A percentile compares a stretch with the other conserved stretches of the same genome.
phyloP scores from a whole-genome alignment of 2,888 invertebrate genomes.

The Leucozona laternaria region DNA sequence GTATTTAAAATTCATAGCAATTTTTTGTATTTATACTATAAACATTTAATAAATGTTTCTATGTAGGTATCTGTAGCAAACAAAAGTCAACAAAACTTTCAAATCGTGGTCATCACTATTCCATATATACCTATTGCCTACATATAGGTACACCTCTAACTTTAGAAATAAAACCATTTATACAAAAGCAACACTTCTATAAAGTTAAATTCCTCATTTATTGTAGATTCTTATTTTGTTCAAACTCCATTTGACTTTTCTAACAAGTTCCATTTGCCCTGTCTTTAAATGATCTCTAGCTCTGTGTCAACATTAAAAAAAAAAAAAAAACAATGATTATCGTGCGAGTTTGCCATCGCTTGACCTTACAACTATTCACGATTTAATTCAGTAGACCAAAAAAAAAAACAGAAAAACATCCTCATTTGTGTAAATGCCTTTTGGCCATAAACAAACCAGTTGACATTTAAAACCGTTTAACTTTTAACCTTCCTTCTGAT shows the following conservation, averaged over 20 bases:
- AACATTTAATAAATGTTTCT: too few relatives aligned
- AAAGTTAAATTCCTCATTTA: neutral
- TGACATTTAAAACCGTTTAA: conserved; percentile 60
- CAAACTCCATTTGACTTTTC: conserved; percentile 5
- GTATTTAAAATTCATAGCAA: too few relatives aligned
- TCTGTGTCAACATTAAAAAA: conserved; percentile 53
- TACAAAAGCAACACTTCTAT: too few relatives aligned
- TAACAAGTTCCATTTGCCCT: neutral
- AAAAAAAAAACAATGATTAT: conserved; percentile 42
- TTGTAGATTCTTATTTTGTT: neutral
- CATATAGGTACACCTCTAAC: too few relatives aligned
- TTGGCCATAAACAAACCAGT: conserved; percentile 15
- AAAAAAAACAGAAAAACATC: neutral
- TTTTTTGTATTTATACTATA: too few relatives aligned
- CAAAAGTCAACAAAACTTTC: too few relatives aligned
- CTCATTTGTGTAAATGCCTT: conserved; percentile 33
- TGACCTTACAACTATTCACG: conserved; percentile 60
- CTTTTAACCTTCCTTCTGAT: conserved; percentile 37
- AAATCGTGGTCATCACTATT: too few relatives aligned
- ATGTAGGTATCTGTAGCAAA: too few relatives aligned
- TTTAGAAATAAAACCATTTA: too few relatives aligned
- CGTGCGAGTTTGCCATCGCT: conserved; percentile 35
- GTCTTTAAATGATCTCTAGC: neutral
- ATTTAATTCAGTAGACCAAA: conserved; percentile 10
- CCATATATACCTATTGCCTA: too few relatives aligned